Conservation (phyloP, 2,888 invertebrate species). For the Phasia obesa region DNA sequence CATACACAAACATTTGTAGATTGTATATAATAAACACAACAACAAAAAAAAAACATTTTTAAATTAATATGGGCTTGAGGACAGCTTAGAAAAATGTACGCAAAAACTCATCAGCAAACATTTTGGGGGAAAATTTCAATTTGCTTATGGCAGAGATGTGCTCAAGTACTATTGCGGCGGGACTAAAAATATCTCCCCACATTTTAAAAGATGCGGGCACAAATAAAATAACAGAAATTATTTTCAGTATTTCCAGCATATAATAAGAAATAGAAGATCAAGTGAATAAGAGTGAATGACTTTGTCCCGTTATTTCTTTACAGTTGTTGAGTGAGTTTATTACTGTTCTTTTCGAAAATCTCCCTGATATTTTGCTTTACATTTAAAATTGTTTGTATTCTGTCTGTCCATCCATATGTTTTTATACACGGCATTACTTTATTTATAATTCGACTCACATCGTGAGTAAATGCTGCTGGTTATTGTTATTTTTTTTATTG, state of each 20-base stretch:
- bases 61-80: conserved; percentile 61
- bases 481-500: conserved; percentile 23
- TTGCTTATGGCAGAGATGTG: neutral
- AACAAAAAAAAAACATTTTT: conserved; percentile 34
- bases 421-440: conserved; percentile 14
- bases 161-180: neutral
- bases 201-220: conserved; percentile 61
- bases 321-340: conserved; percentile 53
- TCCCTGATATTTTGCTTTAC: conserved; percentile 56
- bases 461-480: conserved; percentile 52
- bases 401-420: conserved; percentile 52
- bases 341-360: conserved; percentile 42
- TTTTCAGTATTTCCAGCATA: conserved; percentile 19
- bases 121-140: conserved; percentile 36
- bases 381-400: conserved; percentile 55
- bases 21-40: conserved; percentile 26
- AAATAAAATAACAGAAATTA: conserved; percentile 29
- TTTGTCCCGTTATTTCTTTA: conserved; percentile 55
- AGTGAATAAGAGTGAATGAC: conserved; percentile 38
- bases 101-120: conserved; percentile 32
- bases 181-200: neutral
- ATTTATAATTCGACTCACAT: conserved; percentile 23
- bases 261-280: conserved; percentile 8
- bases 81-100: conserved; percentile 42
- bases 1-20: conserved; percentile 7